A percentile compares a stretch with the other conserved stretches of the same genome.
Conservation (phyloP, 2,797 vertebrate genomes). For the Rhyacichthys aspro region DNA sequence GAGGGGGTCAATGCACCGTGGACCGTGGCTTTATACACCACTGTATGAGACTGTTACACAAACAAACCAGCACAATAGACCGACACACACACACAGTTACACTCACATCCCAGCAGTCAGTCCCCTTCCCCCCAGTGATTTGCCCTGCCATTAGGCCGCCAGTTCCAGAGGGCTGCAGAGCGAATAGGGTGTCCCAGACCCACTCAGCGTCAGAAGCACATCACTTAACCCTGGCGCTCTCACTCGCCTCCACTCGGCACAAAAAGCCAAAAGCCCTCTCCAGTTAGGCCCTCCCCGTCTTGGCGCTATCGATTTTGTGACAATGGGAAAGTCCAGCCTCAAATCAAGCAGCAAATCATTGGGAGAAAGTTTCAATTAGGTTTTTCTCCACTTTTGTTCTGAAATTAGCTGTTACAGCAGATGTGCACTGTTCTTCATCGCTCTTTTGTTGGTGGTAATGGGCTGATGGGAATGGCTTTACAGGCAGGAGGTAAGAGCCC, state of each 20-base stretch:
- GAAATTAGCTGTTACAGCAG: conserved; percentile 72
- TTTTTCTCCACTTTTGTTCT: conserved; percentile 54
- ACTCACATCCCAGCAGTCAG: conserved; percentile 35
- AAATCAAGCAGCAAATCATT: conserved; percentile 73
- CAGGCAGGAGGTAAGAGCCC: conserved; percentile 25
- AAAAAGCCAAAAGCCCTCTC: conserved; percentile 78
- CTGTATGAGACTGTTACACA: conserved; percentile 35
- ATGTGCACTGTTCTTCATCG: conserved; percentile 44
- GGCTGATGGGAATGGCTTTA: conserved; percentile 36
- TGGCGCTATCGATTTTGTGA: conserved; percentile 91
- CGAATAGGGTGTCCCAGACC: conserved; percentile 80
- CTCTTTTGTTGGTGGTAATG: conserved; percentile 46
- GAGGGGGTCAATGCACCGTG: conserved; percentile 44
- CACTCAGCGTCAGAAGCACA: conserved; percentile 83
- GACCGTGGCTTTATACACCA: conserved; percentile 10
- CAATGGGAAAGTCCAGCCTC: conserved; percentile 88
- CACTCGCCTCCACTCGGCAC: conserved; percentile 55
- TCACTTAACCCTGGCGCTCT: conserved; percentile 88
- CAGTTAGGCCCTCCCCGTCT: conserved; percentile 75
- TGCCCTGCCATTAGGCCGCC: conserved; percentile 56
- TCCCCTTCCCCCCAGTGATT: conserved; percentile 43
- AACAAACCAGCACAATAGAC: conserved; percentile 18
- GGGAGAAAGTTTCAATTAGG: conserved; percentile 89
- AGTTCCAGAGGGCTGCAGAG: conserved; percentile 52
- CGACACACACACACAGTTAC: conserved; percentile 23